Percentiles rank a stretch among this genome's conserved stretches.
Evolutionary conservation across 2,797 vertebrate species (phyloP).

Genomic region (Lateolabrax maculatus): DNA sequence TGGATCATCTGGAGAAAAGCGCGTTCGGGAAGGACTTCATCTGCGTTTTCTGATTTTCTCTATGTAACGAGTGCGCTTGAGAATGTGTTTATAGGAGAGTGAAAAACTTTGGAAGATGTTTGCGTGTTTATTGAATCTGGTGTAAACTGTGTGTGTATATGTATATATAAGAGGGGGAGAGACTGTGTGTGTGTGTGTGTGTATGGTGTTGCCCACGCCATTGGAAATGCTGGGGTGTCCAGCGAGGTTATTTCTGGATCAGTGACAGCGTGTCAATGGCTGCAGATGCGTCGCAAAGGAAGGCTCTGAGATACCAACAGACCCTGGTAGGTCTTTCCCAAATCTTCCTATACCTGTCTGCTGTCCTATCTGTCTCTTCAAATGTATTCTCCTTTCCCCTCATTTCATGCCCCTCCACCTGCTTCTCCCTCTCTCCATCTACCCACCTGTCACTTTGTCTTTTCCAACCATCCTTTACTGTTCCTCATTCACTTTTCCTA

Average conservation of each 20-base stretch:
- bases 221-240: conserved; percentile 86
- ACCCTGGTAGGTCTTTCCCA: conserved; percentile 88
- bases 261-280: conserved; percentile 91
- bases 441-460: conserved; percentile 42
- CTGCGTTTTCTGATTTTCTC: conserved; percentile 1
- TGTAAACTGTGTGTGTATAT: conserved; percentile 56
- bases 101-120: conserved; percentile 43
- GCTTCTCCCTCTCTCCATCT: conserved; percentile 31
- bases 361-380: conserved; percentile 8
- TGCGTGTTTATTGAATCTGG: conserved; percentile 55
- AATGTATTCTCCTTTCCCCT: neutral
- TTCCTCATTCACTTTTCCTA: conserved; percentile 60
- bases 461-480: conserved; percentile 34
- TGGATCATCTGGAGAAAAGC: conserved; percentile 71
- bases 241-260: conserved; percentile 87
- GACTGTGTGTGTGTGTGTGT: conserved; percentile 57
- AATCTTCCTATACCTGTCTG: conserved; percentile 47
- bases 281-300: conserved; percentile 91
- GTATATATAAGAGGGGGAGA: conserved; percentile 52
- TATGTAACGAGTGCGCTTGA: conserved; percentile 25
- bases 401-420: conserved; percentile 12
- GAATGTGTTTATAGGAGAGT: conserved; percentile 38
- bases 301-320: conserved; percentile 92
- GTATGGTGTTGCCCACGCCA: conserved; percentile 70
- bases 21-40: conserved; percentile 16